Evolutionary conservation across 2,888 invertebrate genomes (phyloP), one percentile per base, ranked within the genome.

Genomic region (Diploptera punctata): DNA sequence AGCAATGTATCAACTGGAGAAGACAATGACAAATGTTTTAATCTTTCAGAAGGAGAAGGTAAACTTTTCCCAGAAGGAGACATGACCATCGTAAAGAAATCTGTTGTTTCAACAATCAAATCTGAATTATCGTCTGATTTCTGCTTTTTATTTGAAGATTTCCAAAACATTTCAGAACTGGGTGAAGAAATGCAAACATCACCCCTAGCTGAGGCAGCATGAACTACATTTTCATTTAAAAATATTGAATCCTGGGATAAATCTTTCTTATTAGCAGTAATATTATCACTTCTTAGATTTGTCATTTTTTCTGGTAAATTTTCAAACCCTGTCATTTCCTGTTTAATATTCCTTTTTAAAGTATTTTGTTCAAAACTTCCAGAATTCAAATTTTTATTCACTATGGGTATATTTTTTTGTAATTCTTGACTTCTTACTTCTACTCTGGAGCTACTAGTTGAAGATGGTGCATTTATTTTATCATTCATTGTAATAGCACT

Each of bases 21-120:
- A 19, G 89, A 87, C 65, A 90, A 82, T 76, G 87, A 87, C 76
- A 90, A 83, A 76, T 90, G 89, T 81, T 89, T 87, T 75, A 91
- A 83, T 76, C 89, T 88, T 77, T 88, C 86, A 33, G 90, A 88
- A 10, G 92, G 89, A 2, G 91, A 90, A 71, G 88, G 88, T 18
- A 87, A 81, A 80, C 85, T 87, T 75, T 87, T 87, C 57, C 87
- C 83, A 70, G 84, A 80, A 78, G 82, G 85, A 75, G 82, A 84
- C 80, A 84, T 82, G 77, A 82, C 83, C 81, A 82, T 81, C 75
- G 82, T 83, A 76, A 85, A 84, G 73, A 85, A 82, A 77, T 85
- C 84, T 3, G 80, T 80, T 1, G 77, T 71, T 61, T 79, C 79
- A 31, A 79, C 77, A 43, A 74, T 78, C 65, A 79, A 80, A 44